Evolutionary conservation across 2,113 vertebrate genomes (phyloP).

Genomic region (Pteropus alecto): DNA sequence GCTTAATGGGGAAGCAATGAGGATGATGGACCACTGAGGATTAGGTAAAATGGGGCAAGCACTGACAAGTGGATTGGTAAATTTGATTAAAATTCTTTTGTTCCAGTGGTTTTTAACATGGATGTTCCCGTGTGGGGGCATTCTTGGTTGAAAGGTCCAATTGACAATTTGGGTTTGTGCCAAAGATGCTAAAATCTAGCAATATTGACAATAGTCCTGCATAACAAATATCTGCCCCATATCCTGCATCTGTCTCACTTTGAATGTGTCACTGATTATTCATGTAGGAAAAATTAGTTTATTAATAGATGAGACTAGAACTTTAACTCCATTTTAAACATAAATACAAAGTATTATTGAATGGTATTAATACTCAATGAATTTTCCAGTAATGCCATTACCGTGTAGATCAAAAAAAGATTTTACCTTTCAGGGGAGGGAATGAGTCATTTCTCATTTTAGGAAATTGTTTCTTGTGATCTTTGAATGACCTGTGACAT

Average conservation of each 20-base stretch:
- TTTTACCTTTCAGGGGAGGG: neutral
- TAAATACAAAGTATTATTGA: neutral
- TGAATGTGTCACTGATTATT: neutral
- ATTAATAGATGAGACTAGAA: neutral
- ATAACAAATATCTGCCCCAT: neutral
- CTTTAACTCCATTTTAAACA: neutral
- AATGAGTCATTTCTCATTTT: neutral
- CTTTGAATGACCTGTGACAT: neutral
- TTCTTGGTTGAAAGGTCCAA: neutral
- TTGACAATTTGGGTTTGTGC: neutral
- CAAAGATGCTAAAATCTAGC: neutral
- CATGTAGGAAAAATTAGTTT: neutral
- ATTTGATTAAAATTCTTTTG: conserved; percentile 17
- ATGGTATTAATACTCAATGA: neutral
- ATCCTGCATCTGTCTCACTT: neutral
- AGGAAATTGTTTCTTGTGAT: neutral
- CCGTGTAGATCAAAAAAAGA: neutral
- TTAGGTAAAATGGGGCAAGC: neutral
- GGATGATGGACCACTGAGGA: neutral
- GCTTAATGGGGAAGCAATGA: neutral
- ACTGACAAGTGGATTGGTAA: neutral
- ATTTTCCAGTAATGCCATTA: neutral
- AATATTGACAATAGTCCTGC: neutral
- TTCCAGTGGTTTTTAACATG: neutral
- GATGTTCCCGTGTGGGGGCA: neutral